phyloP scores from a whole-genome alignment of 2,797 vertebrate genomes.

The Chiloscyllium punctatum region DNA sequence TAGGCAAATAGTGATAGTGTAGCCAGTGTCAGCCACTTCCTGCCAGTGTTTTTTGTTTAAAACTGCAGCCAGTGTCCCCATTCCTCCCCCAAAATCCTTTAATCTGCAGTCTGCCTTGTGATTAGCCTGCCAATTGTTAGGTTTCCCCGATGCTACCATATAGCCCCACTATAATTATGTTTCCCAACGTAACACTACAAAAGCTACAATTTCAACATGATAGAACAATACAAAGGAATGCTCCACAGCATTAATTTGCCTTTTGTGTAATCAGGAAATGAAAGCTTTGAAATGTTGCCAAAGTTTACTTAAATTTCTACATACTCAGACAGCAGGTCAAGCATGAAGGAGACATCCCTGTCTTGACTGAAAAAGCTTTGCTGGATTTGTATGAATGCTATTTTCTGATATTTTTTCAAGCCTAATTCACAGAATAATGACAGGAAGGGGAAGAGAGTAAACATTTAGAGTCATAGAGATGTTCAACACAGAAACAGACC shows the following conservation, averaged over 20 bases:
- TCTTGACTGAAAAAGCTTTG: constrained; percentile 3
- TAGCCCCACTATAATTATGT: neutral
- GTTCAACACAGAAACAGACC: too few species aligned
- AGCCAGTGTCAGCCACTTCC: too few species aligned
- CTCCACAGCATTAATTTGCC: neutral
- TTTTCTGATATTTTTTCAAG: neutral
- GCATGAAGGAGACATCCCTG: neutral
- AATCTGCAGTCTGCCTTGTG: neutral
- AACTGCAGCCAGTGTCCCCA: neutral
- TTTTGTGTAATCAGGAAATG: constrained; percentile 30
- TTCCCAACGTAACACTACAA: neutral
- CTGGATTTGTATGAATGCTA: neutral
- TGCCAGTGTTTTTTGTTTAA: neutral
- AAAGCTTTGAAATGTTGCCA: constrained; percentile 1
- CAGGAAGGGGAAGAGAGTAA: too few species aligned
- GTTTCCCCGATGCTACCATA: neutral
- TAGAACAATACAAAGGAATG: neutral
- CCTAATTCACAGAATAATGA: neutral
- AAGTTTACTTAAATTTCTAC: constrained; percentile 30
- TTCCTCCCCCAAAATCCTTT: neutral
- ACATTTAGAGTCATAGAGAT: neutral
- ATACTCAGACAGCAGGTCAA: neutral
- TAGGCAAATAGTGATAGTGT: too few species aligned
- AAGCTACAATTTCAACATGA: neutral
- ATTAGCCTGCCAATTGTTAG: neutral